phyloP scores from a whole-genome alignment of 2,888 invertebrate genomes.

The Lissonota sp. region DNA sequence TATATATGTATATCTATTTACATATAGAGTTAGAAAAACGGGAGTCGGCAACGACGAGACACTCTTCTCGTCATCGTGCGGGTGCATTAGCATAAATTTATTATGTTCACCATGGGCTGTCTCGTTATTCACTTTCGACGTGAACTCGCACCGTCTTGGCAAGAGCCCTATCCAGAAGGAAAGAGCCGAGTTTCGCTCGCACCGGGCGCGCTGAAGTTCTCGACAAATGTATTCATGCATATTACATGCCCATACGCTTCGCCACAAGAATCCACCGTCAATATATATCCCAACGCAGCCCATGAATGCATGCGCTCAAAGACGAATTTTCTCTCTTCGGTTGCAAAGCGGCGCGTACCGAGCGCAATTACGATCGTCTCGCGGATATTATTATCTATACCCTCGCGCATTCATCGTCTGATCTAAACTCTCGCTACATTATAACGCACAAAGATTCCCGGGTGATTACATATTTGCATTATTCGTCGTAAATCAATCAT shows the following conservation, averaged over 20 bases:
- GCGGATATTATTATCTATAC: conserved; percentile 23
- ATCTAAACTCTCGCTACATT: conserved; percentile 46
- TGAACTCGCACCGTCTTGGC: conserved; percentile 7
- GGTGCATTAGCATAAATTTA: conserved; percentile 52
- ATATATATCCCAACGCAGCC: conserved; percentile 43
- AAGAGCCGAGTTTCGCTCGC: conserved; percentile 3
- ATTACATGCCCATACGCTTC: conserved; percentile 28
- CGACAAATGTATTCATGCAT: conserved; percentile 59
- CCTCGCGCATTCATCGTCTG: conserved; percentile 56
- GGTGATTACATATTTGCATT: conserved; percentile 23
- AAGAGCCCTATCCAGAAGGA: background rate
- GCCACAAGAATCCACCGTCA: conserved; percentile 44
- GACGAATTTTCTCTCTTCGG: background rate
- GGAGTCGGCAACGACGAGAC: conserved; percentile 47
- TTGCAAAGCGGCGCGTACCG: conserved; percentile 5
- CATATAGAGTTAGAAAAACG: conserved; percentile 28
- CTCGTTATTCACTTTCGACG: conserved; percentile 61
- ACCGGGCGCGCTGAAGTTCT: conserved; percentile 23
- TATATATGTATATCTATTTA: too few relatives aligned
- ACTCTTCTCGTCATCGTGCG: conserved; percentile 49
- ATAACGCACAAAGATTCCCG: background rate
- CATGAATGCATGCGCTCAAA: conserved; percentile 49
- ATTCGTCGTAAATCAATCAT: conserved; percentile 59
- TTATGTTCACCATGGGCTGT: conserved; percentile 46
- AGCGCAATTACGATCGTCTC: conserved; percentile 38